Base-by-base conservation (phyloP, 2,888 invertebrate genomes). In the Omphaloscelis lunosa region DNA sequence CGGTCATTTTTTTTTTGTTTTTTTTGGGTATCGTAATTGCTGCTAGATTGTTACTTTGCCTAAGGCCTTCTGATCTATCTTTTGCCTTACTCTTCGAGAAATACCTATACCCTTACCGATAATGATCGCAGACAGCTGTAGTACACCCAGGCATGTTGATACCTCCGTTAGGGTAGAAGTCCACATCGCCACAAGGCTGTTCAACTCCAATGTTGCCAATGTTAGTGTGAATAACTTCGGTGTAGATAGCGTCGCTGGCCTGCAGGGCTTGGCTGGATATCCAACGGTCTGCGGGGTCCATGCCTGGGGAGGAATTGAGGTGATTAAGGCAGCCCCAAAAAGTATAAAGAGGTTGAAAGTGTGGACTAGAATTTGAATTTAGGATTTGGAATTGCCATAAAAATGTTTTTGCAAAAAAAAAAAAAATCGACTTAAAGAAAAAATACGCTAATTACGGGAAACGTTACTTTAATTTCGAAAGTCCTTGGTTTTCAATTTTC, bases 231-330 rank as follows among this genome's bases (percentile, higher is more conserved):
- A 86, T 83, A 0, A 81, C 85, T 53, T 86, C 86, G 0, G 83
- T 83, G 63, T 87, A 87, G 1, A 69, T 4, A 0, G 73, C 86
- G 2, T 87, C 86, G 15, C 20, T n/a, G 1, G 83, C 1, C 0
- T 34, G 29, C 15, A 87, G 12, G 0, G 70, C 66, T 8, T 87
- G 83, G 62, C 81, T 87, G 41, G 70, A 5, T 0, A 87, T 8
- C 83, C 83, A 87, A 15, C 88, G 81, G 51, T 81, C 86, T 1
- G 86, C 76, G 0, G 86, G 88, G 56, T 87, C 86, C 75, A 87
- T 56, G 0, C 67, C 86, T 86, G 66, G 0, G 27, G 23, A 23
- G 7, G 8, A 41, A 58, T 8, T 2, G 8, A 29, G 2, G 12
- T 23, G 8, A 41, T 29, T 12, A 27, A 27, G 3, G 7, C 2